Evolutionary conservation across 2,113 vertebrate species (phyloP).

Genomic region (Astatotilapia flaviijosephi): DNA sequence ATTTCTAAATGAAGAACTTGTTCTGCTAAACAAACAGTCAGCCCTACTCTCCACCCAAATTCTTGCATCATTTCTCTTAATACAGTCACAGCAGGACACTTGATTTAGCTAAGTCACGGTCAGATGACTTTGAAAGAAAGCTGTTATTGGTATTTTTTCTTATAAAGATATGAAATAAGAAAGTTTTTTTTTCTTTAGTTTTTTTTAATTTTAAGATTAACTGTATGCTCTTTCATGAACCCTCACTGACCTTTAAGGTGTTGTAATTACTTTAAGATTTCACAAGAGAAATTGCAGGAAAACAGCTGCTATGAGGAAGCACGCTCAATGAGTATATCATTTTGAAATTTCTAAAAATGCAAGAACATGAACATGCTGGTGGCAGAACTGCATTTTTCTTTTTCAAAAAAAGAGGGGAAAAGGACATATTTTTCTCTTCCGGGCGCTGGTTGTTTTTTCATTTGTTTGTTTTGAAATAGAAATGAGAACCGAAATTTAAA

Average conservation of each 20-base stretch:
- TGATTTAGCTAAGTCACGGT: rapidly evolving
- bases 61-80: background rate
- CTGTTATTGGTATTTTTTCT: background rate
- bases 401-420: rapidly evolving
- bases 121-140: background rate
- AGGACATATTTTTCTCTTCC: background rate
- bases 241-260: background rate
- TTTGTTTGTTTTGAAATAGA: background rate
- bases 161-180: background rate
- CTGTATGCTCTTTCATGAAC: background rate
- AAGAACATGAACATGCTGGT: background rate
- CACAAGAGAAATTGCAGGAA: background rate
- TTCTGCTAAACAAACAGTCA: background rate
- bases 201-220: background rate
- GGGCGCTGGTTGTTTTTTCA: rapidly evolving
- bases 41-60: background rate
- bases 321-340: background rate
- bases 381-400: background rate
- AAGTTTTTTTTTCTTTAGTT: rapidly evolving
- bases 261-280: background rate
- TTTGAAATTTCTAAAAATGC: background rate
- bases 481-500: rapidly evolving
- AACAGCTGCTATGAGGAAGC: background rate
- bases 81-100: background rate
- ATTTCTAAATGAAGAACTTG: background rate